These are phyloP conservation scores for Platalea minor DNA, from an alignment of 2,797 vertebrate species.

Conservation along the genomic window DNA sequence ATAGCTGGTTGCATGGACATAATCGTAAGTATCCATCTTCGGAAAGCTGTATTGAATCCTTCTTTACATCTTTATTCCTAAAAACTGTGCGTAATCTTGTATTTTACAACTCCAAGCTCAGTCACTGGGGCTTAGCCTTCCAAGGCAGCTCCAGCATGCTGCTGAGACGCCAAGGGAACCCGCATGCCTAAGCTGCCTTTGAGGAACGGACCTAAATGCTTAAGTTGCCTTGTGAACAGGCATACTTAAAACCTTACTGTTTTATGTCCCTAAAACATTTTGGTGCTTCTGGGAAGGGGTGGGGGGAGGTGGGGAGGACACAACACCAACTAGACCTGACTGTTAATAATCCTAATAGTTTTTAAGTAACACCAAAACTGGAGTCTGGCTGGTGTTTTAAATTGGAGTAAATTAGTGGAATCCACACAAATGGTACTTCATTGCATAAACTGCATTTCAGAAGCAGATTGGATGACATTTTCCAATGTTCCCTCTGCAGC, in stretches of 20 bases:
- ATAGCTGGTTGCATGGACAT: neutral
- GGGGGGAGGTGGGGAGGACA: neutral
- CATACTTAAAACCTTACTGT: neutral
- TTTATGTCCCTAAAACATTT: neutral
- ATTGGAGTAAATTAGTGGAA: neutral
- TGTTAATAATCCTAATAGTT: neutral
- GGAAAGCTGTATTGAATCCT: neutral
- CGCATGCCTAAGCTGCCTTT: neutral
- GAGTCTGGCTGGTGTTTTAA: neutral
- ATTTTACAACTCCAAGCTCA: neutral
- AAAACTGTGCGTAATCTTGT: neutral
- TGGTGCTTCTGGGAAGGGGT: neutral
- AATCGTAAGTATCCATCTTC: neutral
- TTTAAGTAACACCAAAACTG: neutral
- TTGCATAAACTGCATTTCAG: slow-evolving; percentile 17
- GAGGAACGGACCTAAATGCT: neutral
- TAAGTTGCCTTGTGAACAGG: neutral
- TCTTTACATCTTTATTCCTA: neutral
- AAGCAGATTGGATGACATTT: slow-evolving; percentile 32
- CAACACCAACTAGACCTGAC: neutral
- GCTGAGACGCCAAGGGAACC: neutral
- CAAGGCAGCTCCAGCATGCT: neutral
- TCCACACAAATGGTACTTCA: neutral
- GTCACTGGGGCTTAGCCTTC: neutral
- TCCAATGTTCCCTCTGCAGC: slow-evolving; percentile 1